Conservation (phyloP, 2,113 vertebrate species). For the Petrocephalus zakoni region DNA sequence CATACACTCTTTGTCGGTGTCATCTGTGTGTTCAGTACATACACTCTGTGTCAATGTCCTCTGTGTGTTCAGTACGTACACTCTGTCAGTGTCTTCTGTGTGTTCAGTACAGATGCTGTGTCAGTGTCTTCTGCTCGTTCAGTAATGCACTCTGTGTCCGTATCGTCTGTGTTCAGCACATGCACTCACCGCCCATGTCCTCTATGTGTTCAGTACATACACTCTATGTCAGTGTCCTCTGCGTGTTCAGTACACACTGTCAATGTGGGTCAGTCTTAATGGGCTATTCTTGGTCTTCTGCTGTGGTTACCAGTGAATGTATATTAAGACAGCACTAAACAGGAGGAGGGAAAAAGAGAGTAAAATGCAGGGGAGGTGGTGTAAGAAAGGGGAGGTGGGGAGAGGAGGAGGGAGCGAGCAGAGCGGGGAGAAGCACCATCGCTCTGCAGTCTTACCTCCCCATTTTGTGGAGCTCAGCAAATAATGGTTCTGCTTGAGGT, state of each 20-base stretch:
- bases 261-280: constrained; percentile 3
- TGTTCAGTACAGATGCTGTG: no score
- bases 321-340: constrained; percentile 8
- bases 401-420: constrained; percentile 20
- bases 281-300: not conserved
- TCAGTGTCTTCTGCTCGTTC: not conserved
- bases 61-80: not conserved
- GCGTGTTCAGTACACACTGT: constrained; percentile 1
- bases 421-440: constrained; percentile 31
- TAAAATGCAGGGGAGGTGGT: not conserved
- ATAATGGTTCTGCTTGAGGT: constrained; percentile 50
- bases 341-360: constrained; percentile 8
- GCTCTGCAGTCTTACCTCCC: constrained; percentile 63
- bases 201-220: not conserved
- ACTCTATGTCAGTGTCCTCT: not conserved
- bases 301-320: constrained; percentile 1
- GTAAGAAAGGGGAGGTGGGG: not conserved
- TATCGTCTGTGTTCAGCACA: not conserved
- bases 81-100: not conserved
- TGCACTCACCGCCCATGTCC: not conserved
- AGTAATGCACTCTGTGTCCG: no score
- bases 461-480: constrained; percentile 69
- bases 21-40: not conserved
- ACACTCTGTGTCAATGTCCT: no score
- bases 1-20: not conserved